phyloP scores from a whole-genome alignment of 2,113 vertebrate species.

The Poeciliopsis turrubarensis region DNA sequence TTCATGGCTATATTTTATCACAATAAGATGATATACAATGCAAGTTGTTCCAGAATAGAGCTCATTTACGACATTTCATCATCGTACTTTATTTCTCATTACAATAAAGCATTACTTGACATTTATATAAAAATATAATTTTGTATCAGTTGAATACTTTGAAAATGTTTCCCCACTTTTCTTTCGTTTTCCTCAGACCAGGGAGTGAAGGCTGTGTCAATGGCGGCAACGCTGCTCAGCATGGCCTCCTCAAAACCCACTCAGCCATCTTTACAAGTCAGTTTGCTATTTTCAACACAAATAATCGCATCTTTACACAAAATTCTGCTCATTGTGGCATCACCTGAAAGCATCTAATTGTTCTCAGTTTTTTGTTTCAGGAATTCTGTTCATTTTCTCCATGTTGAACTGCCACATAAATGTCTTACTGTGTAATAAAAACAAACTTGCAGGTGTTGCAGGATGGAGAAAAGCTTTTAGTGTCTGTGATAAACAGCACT shows the following conservation, averaged over 20 bases:
- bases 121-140: background rate
- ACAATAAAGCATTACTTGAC: too few relatives aligned
- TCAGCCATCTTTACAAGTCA: slow-evolving; percentile 82
- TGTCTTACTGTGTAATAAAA: background rate
- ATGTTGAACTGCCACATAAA: background rate
- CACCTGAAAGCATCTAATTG: background rate
- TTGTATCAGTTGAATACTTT: background rate
- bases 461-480: slow-evolving; percentile 82
- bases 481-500: slow-evolving; percentile 80
- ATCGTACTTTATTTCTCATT: background rate
- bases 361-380: background rate
- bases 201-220: slow-evolving; percentile 81
- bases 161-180: background rate
- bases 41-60: too few relatives aligned
- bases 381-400: background rate
- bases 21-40: background rate
- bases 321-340: background rate
- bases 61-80: background rate
- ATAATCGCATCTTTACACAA: background rate
- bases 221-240: slow-evolving; percentile 90
- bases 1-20: background rate
- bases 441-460: slow-evolving; percentile 47
- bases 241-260: slow-evolving; percentile 84
- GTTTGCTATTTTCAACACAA: background rate
- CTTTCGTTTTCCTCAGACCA: slow-evolving; percentile 76